A percentile compares a stretch with the other conserved stretches of the same genome.
Conservation (phyloP, 2,797 vertebrate genomes). For the Pipistrellus nathusii region DNA sequence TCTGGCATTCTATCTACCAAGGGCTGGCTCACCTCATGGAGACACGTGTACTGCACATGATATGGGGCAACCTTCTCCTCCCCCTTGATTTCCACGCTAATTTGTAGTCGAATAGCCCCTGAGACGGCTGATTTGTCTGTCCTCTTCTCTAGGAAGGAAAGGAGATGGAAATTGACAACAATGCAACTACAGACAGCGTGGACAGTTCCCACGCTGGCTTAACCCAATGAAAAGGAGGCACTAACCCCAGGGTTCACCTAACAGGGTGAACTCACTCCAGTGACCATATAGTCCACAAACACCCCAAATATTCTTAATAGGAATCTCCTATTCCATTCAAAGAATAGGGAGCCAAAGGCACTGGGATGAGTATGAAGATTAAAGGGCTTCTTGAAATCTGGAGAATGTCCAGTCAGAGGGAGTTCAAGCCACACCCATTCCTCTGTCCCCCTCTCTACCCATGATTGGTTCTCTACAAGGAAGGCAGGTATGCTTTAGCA, state of each 20-base stretch:
- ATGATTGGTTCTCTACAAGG: not conserved
- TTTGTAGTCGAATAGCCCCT: slow-evolving; percentile 98
- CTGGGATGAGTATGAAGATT: not conserved
- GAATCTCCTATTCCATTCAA: not conserved
- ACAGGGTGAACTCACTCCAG: not conserved
- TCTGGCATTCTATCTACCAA: not conserved
- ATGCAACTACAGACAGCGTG: not conserved
- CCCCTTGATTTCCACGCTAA: slow-evolving; percentile 98
- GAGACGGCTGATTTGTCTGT: slow-evolving; percentile 99
- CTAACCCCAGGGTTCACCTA: not conserved
- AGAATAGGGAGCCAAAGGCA: not conserved
- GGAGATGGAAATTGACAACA: slow-evolving; percentile 51
- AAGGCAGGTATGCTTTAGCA: not conserved
- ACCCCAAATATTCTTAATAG: not conserved
- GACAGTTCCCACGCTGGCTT: not conserved
- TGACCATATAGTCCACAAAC: not conserved
- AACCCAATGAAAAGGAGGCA: not conserved
- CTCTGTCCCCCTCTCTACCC: not conserved
- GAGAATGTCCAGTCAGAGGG: not conserved
- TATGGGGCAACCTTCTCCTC: slow-evolving; percentile 99
- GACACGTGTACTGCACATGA: slow-evolving; percentile 97
- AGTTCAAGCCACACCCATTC: not conserved
- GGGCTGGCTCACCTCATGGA: slow-evolving; percentile 94
- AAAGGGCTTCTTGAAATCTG: not conserved
- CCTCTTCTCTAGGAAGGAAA: slow-evolving; percentile 93